Evolutionary conservation across 2,888 invertebrate species (phyloP), one percentile per base, ranked within the genome.

Genomic region (Stenoptilia bipunctidactyla): DNA sequence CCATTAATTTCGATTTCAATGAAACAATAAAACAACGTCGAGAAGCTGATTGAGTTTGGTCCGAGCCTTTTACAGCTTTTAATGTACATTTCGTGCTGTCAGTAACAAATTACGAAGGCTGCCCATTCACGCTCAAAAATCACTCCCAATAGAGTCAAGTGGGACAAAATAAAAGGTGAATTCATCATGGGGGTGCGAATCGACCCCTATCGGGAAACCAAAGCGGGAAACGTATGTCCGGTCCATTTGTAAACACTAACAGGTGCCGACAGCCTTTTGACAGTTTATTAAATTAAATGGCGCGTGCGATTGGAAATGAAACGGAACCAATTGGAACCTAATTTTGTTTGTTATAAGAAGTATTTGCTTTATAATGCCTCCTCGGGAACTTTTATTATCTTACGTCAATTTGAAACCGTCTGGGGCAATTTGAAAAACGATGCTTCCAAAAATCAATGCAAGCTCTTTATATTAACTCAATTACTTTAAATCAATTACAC

Each of bases 71-170:
- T 76, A 76, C 61, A 67, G 76, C 79, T 75, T 75, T 79, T 67
- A 75, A 74, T 73, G 73, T 63, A 60, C 67, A 73, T 76, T 77
- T 77, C 69, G 58, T 62, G 61, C 75, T 79, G 82, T 76, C 80
- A 71, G 66, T 66, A 59, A 68, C 73, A 80, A 79, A 80, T 82
- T 79, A 79, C 73, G 56, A 61, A 55, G 68, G 72, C 74, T 73
- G 70, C 71, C 76, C 77, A 76, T 79, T 80, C 77, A 73, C 74
- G 76, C 73, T 77, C 75, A 74, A 80, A 82, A 83, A 82, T 80
- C 72, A 75, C 72, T 73, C 71, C 65, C 79, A 74, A 82, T 80
- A 73, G 80, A 74, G 75, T 71, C 71, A 73, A 77, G 79, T 75
- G 76, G 68, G 74, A 74, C 73, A 71, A 77, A 80, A 80, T 79